Base-by-base conservation (phyloP, 2,888 invertebrate species). In the Tachina lurida region DNA sequence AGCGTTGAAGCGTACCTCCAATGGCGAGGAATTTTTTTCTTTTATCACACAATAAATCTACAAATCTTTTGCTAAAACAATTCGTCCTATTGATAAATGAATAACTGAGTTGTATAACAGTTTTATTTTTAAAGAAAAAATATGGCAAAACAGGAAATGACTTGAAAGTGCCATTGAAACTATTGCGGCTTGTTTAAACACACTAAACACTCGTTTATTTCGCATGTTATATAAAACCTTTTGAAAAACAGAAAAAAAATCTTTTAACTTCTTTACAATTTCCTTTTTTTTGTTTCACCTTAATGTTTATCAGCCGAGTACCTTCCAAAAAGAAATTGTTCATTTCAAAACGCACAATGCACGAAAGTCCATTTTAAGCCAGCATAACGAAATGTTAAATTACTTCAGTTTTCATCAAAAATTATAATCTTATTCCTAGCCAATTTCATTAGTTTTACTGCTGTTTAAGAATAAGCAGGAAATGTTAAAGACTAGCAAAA, bases 1-100 rank as follows among this genome's bases (percentile, higher is more conserved):
- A 83, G 75, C 83, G 73, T 86, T 83, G 79, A 76, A 77, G 76
- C 76, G 76, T 73, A 86, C 80, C 83, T 80, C 76, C 83, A 75
- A 43, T 79, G 83, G 86, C 67, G 60, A 63, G 76, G 65, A 74
- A 10, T 10, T 60, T 74, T 22, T n/a, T 13, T 63, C n/a, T 31
- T 54, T 4, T 10, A 15, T 0, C 19, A n/a, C 5, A 75, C n/a
- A 80, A 79, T 56, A 43, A n/a, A 10, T 58, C 49, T 60, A 65
- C 10, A 49, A 73, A 67, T 73, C 31, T 77, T 67, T 68, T 76
- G 73, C 71, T 22, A 31, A 79, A 84, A 67, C 60, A 58, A 22
- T 65, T 75, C 67, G 54, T 15, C 41, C 41, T 77, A 31, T 75
- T 63, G 13, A 49, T 19, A 49, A 75, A 75, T 75, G 70, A 85